Percentiles rank a stretch among this genome's conserved stretches.
Conservation (phyloP, 2,888 invertebrate species). For the Anarsia innoxiella region DNA sequence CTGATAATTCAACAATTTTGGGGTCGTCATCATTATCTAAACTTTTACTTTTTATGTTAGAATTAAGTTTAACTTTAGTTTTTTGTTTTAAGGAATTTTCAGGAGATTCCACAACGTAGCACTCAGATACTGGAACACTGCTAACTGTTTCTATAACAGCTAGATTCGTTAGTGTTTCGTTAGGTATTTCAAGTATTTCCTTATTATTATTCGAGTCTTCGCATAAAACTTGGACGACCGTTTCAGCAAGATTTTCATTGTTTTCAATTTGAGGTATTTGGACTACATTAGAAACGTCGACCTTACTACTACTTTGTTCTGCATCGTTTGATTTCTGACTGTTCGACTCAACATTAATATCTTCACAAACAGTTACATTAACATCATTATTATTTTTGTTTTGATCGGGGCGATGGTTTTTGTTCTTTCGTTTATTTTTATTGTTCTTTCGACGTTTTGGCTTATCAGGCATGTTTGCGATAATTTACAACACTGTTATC, state of each 20-base stretch:
- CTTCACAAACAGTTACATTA: slow-evolving; percentile 28
- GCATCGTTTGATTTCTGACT: no score
- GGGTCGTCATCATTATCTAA: slow-evolving; percentile 63
- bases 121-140: slow-evolving; percentile 16
- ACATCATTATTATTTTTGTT: slow-evolving; percentile 35
- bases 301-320: no score
- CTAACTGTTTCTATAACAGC: slow-evolving; percentile 8
- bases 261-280: background rate
- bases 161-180: slow-evolving; percentile 10
- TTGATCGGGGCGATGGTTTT: slow-evolving; percentile 39
- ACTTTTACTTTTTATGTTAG: slow-evolving; percentile 60
- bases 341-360: no score
- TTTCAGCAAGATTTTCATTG: background rate
- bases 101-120: slow-evolving; percentile 63
- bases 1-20: slow-evolving; percentile 59
- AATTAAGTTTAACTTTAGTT: no score
- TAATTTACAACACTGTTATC: slow-evolving; percentile 49
- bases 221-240: background rate
- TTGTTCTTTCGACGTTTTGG: slow-evolving; percentile 62
- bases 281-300: no score
- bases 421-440: slow-evolving; percentile 66
- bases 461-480: slow-evolving; percentile 58
- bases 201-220: slow-evolving; percentile 44
- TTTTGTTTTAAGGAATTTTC: slow-evolving; percentile 43
- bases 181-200: slow-evolving; percentile 18